Evolutionary conservation across 2,113 vertebrate genomes (phyloP).

Genomic region (Pelecanus crispus): DNA sequence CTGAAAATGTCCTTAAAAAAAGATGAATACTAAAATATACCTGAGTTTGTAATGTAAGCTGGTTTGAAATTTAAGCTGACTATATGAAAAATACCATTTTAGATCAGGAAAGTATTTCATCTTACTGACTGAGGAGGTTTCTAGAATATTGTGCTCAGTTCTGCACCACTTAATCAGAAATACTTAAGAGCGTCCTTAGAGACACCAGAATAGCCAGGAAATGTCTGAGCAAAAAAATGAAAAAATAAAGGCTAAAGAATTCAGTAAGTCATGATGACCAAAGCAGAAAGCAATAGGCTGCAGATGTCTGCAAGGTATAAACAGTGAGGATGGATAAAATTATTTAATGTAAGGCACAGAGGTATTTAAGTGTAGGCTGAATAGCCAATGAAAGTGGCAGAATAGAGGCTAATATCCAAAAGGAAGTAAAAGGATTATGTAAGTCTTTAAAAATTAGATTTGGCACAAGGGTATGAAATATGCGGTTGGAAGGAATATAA

Average conservation of each 20-base stretch:
- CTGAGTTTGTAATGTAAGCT: not conserved
- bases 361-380: not conserved
- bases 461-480: not conserved
- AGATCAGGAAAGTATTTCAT: not conserved
- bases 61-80: not conserved
- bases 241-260: not conserved
- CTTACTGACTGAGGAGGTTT: not conserved
- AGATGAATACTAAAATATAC: not conserved
- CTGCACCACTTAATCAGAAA: not conserved
- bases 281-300: not conserved
- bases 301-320: not conserved
- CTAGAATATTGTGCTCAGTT: not conserved
- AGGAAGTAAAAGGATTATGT: not conserved
- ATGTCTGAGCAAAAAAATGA: not conserved
- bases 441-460: constrained; percentile 13
- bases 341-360: not conserved
- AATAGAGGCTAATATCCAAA: not conserved
- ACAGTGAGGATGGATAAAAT: not conserved
- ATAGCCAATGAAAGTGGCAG: not conserved
- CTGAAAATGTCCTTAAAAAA: not conserved
- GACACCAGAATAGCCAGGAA: not conserved
- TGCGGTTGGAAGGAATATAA: not conserved
- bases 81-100: not conserved
- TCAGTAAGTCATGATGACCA: not conserved
- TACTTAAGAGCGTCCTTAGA: not conserved